Evolutionary conservation across 2,888 invertebrate genomes (phyloP), one percentile per base, ranked within the genome.

Genomic region (Pantelozetes paolii): DNA sequence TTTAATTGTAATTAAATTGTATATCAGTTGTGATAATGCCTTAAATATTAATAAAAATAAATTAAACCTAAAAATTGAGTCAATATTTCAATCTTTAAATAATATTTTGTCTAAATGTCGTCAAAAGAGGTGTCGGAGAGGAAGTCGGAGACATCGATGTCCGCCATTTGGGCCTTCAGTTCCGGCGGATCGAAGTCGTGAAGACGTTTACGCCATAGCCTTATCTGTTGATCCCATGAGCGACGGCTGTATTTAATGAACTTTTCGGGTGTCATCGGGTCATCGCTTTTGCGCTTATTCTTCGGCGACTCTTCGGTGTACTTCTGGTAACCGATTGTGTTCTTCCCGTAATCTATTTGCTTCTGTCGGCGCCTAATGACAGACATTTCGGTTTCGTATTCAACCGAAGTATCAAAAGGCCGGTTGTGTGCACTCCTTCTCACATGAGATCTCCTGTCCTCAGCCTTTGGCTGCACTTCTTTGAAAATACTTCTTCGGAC

Each of bases 321-420:
- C n/a, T 73, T 73, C 11, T 77, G 73, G 71, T 78, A 78, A 0
- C 77, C 78, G 20, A 75, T 75, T 0, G 95, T 95, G 80, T 93
- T 94, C 83, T 94, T 95, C 15, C 96, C 96, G 84, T 92, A 96
- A 82, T 94, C 93, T 79, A 96, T 90, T 83, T 94, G 94, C 83
- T 95, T 95, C 81, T 94, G 93, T 59, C 95, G 86, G 76, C 95
- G 86, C 54, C 86, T 84, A 75, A 96, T 83, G 30, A 90, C 82
- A 3, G 80, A 84, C 20, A 88, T 86, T 83, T 95, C 91, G 9
- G 87, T 88, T 0, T 71, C 72, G 18, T 32, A 64, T 32, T 74
- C 76, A 5, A 72, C 30, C 23, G 74, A 71, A 23, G 62, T 75
- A 36, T 77, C 76, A 11, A 42, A 42, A 6, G 69, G 26, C 5